phyloP scores from a whole-genome alignment of 2,797 vertebrate genomes.

The Danio tinwini region DNA sequence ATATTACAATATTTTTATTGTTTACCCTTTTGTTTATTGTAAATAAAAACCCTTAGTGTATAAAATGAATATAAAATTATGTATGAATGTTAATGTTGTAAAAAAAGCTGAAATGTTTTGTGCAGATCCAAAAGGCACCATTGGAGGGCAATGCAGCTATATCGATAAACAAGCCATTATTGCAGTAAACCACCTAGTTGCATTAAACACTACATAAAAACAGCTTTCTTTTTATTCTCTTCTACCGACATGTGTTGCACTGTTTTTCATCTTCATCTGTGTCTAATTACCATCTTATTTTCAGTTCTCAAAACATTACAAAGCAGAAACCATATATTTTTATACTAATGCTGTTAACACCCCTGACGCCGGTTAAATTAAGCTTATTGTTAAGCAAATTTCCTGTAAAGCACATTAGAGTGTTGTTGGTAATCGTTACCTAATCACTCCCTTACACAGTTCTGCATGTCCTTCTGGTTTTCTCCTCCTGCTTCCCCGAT shows the following conservation, averaged over 20 bases:
- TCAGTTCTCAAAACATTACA: neutral
- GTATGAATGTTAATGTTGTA: neutral
- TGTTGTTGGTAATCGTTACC: slow-evolving; percentile 28
- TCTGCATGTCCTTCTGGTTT: slow-evolving; percentile 58
- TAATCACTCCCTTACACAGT: slow-evolving; percentile 9
- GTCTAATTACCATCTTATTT: neutral
- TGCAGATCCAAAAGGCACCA: slow-evolving; percentile 39
- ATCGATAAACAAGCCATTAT: neutral
- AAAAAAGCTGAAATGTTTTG: neutral
- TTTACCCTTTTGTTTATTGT: no score
- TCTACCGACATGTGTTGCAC: neutral
- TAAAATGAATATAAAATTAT: neutral
- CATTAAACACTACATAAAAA: neutral
- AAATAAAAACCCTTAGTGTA: no score
- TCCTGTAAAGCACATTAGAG: neutral
- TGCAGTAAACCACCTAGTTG: neutral
- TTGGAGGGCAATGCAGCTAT: slow-evolving; percentile 51
- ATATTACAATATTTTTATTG: no score
- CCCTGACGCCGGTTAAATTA: slow-evolving; percentile 24
- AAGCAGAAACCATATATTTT: neutral
- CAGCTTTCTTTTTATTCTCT: neutral
- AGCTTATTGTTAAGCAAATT: slow-evolving; percentile 30
- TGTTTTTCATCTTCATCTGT: neutral
- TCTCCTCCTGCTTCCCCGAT: slow-evolving; percentile 46
- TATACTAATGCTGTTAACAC: neutral